These are phyloP conservation scores for Syrmaticus mikado DNA, from an alignment of 2,113 vertebrate genomes.

Conservation along the genomic window DNA sequence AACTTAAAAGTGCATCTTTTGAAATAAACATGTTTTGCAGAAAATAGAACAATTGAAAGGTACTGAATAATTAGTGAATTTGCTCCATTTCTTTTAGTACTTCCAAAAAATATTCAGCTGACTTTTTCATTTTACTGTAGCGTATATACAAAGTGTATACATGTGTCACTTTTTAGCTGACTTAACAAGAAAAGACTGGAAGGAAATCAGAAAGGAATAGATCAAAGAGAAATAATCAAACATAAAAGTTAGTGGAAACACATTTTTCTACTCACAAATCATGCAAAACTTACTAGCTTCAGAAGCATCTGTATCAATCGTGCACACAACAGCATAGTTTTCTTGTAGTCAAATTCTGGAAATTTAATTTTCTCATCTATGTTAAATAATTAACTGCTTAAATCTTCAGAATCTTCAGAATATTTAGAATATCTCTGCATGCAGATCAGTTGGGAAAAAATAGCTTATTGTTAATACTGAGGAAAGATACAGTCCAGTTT, in stretches of 20 bases:
- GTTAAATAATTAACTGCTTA: neutral
- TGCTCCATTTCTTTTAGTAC: neutral
- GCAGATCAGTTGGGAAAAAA: neutral
- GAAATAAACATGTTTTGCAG: neutral
- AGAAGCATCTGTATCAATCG: neutral
- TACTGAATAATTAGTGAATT: neutral
- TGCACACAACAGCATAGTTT: neutral
- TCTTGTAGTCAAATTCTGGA: neutral
- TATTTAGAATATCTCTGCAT: neutral
- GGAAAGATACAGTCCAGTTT: neutral
- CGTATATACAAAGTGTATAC: neutral
- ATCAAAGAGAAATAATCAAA: neutral
- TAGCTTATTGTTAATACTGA: neutral
- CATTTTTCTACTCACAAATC: neutral
- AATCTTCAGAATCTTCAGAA: neutral
- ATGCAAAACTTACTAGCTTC: neutral
- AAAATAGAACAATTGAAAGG: neutral
- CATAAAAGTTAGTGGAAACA: neutral
- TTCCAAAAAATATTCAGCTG: neutral
- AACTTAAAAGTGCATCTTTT: neutral
- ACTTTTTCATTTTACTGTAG: slow-evolving; percentile 9
- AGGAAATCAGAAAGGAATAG: neutral
- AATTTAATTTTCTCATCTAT: neutral
- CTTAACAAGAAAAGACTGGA: neutral
- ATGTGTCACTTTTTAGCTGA: neutral